Evolutionary conservation across 2,797 vertebrate genomes (phyloP), one percentile per base, ranked within the genome.

Genomic region (Myripristis jacobus): DNA sequence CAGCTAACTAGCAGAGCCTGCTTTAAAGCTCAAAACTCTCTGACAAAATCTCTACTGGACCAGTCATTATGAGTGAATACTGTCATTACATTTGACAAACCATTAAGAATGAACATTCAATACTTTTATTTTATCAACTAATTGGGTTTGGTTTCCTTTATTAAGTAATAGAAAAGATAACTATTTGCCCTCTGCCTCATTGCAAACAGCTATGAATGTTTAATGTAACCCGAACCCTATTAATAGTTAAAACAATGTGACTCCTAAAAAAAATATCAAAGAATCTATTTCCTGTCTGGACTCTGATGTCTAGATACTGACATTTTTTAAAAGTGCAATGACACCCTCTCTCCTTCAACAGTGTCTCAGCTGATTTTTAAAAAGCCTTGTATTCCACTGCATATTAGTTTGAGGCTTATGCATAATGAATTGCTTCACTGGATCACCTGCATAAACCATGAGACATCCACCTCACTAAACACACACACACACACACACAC

Each of bases 191-290:
- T 5, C 22, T 52, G 62, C 53, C 70, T 70, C 56, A 66, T 41
- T 71, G 43, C 66, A 72, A 78, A 77, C 31, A 64, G 34, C 48
- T 50, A 65, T 73, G 55, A 88, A 81, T 81, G 74, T 75, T 74
- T 75, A 59, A 51, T 12, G 19, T 59, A n/a, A n/a, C n/a, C n/a
- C n/a, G n/a, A n/a, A n/a, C n/a, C n/a, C 70, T 70, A 63, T 81
- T 73, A 70, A 75, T 47, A 75, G 0, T 2, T 22, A 13, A 29
- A 15, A 59, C 18, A n/a, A n/a, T n/a, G n/a, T n/a, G 29, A 36
- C 21, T 46, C 61, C 48, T 15, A 36, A 36, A 10, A 38, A 50
- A 24, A 66, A 72, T n/a, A 52, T 69, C 34, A 75, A 58, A 58
- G 10, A 15, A 29, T 60, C 27, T 9, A 12, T 25, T 64, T 29